These are phyloP conservation scores for Caenorhabditis macrosperma DNA, from an alignment of 2,888 invertebrate genomes.

Conservation along the genomic window DNA sequence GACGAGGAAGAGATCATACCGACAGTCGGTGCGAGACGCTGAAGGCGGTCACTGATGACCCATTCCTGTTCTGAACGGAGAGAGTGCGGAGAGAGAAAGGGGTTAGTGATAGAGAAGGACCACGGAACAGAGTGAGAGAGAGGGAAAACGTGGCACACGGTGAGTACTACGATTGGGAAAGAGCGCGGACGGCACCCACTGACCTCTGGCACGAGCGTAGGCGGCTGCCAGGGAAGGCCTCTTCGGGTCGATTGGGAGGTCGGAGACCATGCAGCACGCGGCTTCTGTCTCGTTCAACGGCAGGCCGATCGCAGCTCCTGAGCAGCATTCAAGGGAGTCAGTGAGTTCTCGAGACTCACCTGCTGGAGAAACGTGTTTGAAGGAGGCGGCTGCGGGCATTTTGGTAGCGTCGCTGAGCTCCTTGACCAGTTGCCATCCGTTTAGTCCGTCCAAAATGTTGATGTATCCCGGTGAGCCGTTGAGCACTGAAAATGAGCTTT, in stretches of 20 bases:
- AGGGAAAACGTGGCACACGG: slow-evolving; percentile 15
- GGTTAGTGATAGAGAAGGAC: slow-evolving; percentile 5
- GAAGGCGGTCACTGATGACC: slow-evolving; percentile 60
- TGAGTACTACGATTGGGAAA: slow-evolving; percentile 11
- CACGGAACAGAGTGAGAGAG: slow-evolving; percentile 14
- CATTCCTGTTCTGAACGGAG: slow-evolving; percentile 58
- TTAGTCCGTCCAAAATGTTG: slow-evolving; percentile 96
- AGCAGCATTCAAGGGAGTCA: too few species aligned
- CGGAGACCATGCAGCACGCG: slow-evolving; percentile 93
- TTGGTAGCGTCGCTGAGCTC: slow-evolving; percentile 89
- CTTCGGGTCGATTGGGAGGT: slow-evolving; percentile 84
- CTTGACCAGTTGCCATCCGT: slow-evolving; percentile 95
- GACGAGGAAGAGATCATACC: slow-evolving; percentile 39
- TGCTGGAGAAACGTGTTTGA: slow-evolving; percentile 98
- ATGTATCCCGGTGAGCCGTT: slow-evolving; percentile 98
- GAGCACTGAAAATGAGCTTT: slow-evolving; percentile 84
- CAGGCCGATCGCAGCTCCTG: slow-evolving; percentile 90
- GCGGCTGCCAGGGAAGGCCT: slow-evolving; percentile 87
- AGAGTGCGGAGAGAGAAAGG: slow-evolving; percentile 20
- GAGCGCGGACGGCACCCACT: slow-evolving; percentile 6
- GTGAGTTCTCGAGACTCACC: slow-evolving; percentile 33
- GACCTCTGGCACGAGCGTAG: slow-evolving; percentile 92
- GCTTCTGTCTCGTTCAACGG: slow-evolving; percentile 88
- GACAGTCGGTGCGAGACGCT: slow-evolving; percentile 45
- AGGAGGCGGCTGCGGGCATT: slow-evolving; percentile 91